Evolutionary conservation across 37 sponge, comb jelly and placozoan genomes (phyloP).

Genomic region (Geodia barretti): DNA sequence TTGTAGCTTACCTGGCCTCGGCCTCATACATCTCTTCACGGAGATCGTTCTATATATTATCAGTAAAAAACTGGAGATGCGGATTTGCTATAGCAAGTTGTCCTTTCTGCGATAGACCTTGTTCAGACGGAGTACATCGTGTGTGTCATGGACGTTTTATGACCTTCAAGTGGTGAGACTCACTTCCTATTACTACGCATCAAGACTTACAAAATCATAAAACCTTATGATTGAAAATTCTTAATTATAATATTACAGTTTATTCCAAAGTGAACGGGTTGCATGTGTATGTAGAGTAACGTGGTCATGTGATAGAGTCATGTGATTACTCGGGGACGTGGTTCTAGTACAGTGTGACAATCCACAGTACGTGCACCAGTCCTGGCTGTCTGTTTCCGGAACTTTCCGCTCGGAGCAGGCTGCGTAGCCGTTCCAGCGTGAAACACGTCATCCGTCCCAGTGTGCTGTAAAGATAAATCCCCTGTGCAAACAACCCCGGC

Average conservation of each 20-base stretch:
- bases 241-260: too few species aligned
- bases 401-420: slow-evolving; percentile 69
- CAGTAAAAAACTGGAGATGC: too few species aligned
- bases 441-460: slow-evolving; percentile 94
- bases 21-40: too few species aligned
- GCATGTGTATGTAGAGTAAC: too few species aligned
- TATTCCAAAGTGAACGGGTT: background rate
- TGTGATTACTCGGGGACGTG: slow-evolving; percentile 11
- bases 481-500: slow-evolving; percentile 39
- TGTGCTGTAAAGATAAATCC: slow-evolving; percentile 87
- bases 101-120: too few species aligned
- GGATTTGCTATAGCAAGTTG: too few species aligned
- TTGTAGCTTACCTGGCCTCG: too few species aligned
- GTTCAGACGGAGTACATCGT: slow-evolving; percentile 16
- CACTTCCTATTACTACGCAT: slow-evolving; percentile 18
- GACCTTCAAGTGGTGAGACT: slow-evolving; percentile 54
- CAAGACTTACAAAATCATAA: background rate
- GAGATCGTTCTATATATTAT: too few species aligned
- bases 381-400: slow-evolving; percentile 89
- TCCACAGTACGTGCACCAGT: slow-evolving; percentile 72
- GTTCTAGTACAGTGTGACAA: slow-evolving; percentile 49
- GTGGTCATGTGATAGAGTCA: background rate
- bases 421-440: slow-evolving; percentile 33
- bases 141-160: slow-evolving; percentile 46
- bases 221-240: too few species aligned